phyloP scores from a whole-genome alignment of 1,140 invertebrate species.

The Drosophila carrolli region DNA sequence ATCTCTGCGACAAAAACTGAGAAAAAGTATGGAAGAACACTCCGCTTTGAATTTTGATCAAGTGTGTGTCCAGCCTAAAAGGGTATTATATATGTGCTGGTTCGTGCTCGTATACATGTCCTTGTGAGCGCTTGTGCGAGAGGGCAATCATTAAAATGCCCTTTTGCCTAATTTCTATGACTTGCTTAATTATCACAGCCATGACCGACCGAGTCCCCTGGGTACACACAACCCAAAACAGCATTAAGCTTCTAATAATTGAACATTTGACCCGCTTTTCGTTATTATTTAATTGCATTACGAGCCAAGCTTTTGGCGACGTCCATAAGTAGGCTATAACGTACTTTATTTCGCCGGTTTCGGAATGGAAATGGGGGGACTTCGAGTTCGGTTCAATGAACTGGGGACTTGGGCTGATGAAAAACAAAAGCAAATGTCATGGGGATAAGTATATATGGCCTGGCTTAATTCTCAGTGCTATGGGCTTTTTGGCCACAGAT shows the following conservation, averaged over 20 bases:
- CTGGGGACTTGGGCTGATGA: slow-evolving; percentile 12
- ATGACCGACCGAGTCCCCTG: slow-evolving; percentile 37
- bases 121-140: slow-evolving; percentile 48
- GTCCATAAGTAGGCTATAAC: slow-evolving; percentile 55
- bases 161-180: slow-evolving; percentile 83
- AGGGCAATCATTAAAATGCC: slow-evolving; percentile 81
- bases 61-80: slow-evolving; percentile 58
- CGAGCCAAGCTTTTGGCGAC: slow-evolving; percentile 24
- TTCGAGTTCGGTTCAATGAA: slow-evolving; percentile 40
- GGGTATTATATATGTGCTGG: slow-evolving; percentile 50
- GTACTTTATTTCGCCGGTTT: slow-evolving; percentile 37
- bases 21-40: slow-evolving; percentile 6
- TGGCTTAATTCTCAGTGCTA: slow-evolving; percentile 22
- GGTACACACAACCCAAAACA: slow-evolving; percentile 42
- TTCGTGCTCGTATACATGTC: slow-evolving; percentile 7
- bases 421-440: slow-evolving; percentile 43
- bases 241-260: slow-evolving; percentile 81
- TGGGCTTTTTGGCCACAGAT: slow-evolving; percentile 41
- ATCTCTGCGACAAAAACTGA: background rate
- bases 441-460: slow-evolving; percentile 45
- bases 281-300: slow-evolving; percentile 74
- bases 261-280: slow-evolving; percentile 74
- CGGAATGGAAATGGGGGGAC: background rate
- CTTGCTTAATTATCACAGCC: slow-evolving; percentile 80
- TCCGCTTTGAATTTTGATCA: slow-evolving; percentile 5